These are phyloP conservation scores for Sinocyclocheilus anshuiensis DNA, from an alignment of 2,113 vertebrate species.

Conservation along the genomic window DNA sequence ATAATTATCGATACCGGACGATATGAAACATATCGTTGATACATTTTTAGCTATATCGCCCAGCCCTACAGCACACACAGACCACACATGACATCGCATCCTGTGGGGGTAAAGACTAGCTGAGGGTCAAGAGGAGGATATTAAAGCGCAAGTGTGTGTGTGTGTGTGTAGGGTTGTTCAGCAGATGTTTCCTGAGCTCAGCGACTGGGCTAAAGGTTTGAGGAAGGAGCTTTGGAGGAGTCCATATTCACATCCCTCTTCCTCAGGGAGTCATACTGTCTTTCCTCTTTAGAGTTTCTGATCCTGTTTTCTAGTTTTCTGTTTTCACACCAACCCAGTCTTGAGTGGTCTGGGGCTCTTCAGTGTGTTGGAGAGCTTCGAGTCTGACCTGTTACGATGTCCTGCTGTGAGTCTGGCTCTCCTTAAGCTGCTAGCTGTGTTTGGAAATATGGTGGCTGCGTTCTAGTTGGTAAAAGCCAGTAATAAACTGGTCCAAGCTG, in stretches of 20 bases:
- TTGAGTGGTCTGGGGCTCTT: background rate
- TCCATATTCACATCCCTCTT: background rate
- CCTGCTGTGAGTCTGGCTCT: background rate
- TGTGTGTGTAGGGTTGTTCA: conserved; percentile 52
- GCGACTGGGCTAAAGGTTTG: conserved; percentile 46
- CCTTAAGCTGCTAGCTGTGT: background rate
- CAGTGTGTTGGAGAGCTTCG: too few species aligned
- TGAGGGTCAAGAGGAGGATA: background rate
- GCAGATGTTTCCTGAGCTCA: conserved; percentile 77
- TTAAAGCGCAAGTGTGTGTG: conserved; percentile 11
- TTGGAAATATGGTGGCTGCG: background rate
- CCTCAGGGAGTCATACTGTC: too few species aligned
- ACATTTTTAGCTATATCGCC: too few species aligned
- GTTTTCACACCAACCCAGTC: background rate
- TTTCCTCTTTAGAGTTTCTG: too few species aligned
- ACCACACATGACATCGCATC: conserved; percentile 64
- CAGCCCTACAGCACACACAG: conserved; percentile 32
- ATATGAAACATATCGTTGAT: too few species aligned
- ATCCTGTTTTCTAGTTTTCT: background rate
- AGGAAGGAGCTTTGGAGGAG: conserved; percentile 47
- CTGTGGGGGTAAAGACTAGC: conserved; percentile 39
- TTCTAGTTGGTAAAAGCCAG: background rate
- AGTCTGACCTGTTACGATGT: background rate
- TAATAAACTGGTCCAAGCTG: background rate
- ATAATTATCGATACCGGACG: too few species aligned